Base-by-base conservation (phyloP, 1,140 invertebrate genomes). In the Drosophila aff. region DNA sequence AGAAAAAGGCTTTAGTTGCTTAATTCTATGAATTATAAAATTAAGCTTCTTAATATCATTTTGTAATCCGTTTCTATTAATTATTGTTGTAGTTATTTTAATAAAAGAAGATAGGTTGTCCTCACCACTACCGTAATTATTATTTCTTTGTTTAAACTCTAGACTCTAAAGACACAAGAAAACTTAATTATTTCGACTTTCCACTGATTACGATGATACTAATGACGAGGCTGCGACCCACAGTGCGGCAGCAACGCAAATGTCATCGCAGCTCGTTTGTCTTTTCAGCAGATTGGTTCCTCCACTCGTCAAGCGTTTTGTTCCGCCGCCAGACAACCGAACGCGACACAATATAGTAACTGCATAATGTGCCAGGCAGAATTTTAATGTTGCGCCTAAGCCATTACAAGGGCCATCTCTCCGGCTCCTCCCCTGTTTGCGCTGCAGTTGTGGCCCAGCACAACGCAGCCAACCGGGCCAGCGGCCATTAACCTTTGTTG, bases 301-400 rank as follows among this genome's bases (percentile, higher is more conserved):
- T 31, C 33, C 62, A 68, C 49, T 76, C 21, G 33, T 61, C n/a
- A 55, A 61, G 13, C 28, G 36, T 53, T 68, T 78, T 77, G 74
- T 77, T 77, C 71, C 74, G 74, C 43, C 47, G 64, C 36, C 55
- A 62, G 49, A 64, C 71, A 50, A 55, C 57, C 13, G 26, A 61
- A 52, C 55, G n/a, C 57, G 61, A 46, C 73, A 41, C 63, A 77
- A 68, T 53, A 57, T 46, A 55, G 60, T 68, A 77, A 77, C 74
- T 78, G 74, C 75, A 78, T 78, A 78, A 69, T 38, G 49, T 50
- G 46, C 66, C 58, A 57, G 64, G 76, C 52, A 43, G 74, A 78
- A 78, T 78, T 78, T 62, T 69, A 78, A 78, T 78, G 64, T 69
- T 62, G 74, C 61, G 64, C 38, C 65, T 78, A 62, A 78, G 76